Evolutionary conservation across 2,888 invertebrate genomes (phyloP), one percentile per base, ranked within the genome.

Genomic region (Leucophenga montana): DNA sequence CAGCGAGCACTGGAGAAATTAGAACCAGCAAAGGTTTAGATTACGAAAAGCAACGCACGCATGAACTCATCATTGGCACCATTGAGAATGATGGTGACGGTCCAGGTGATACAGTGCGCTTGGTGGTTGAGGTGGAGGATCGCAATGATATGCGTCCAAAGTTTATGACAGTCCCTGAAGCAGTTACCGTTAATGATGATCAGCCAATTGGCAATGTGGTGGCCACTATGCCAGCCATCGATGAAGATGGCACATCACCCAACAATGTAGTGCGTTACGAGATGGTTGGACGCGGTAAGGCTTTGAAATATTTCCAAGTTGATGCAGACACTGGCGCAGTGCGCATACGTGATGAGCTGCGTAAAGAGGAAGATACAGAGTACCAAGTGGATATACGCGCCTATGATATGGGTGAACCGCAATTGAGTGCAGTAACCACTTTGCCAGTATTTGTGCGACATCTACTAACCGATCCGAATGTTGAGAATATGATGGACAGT

Each of bases 61-160:
- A 96, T 79, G 92, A 94, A 70, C 88, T 97, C 0, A 89, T 94
- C 1, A 91, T 97, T 1, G 96, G 96, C 0, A 97, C 96, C 0
- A 90, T 94, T 72, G 97, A 97, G 86, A 97, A 97, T 83, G 92
- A 91, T 73, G 92, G 92, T 0, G 92, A 92, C 27, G 90, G 90
- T 1, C 90, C 92, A 0, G 94, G 94, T 0, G 92, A 95, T 46
- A 94, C 93, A 0, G 93, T 95, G 3, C 93, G 92, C 73, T 71
- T 88, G 3, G 75, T 83, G 1, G 79, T 89, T 9, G 85, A 87
- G n/a, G 89, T 89, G 0, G 89, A 95, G 92, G 97, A 97, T 86
- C 92, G 94, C 75, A 97, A 97, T 87, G 96, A 97, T 88, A 94
- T 95, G 77, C 93, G 95, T 0, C 97, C 97, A 6, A 93, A 95